Evolutionary conservation across 2,797 vertebrate species (phyloP), one percentile per base, ranked within the genome.

Genomic region (Pogoniulus pusillus): DNA sequence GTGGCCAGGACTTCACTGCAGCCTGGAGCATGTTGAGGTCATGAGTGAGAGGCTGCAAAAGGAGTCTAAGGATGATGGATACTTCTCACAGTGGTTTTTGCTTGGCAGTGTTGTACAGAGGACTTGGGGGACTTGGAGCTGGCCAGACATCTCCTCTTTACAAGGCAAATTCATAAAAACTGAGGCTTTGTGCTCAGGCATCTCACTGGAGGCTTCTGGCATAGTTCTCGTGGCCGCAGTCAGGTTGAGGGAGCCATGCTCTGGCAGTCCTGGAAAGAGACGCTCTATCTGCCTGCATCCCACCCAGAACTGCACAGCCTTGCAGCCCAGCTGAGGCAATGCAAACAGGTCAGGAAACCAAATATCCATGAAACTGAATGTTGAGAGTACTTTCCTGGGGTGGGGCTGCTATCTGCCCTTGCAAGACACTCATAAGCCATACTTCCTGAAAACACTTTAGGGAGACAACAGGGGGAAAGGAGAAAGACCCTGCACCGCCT

Each of bases 401-500:
- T 49, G 24, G 23, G 54, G 35, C 29, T 60, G 63, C 49, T 16
- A 18, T 20, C 24, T 22, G 13, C 24, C 20, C 34, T 75, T 41
- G 37, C 34, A 72, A 66, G 55, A 66, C 27, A 43, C 17, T 51
- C 57, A 54, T 45, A 71, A 62, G 34, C 23, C 7, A 4, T 18
- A 4, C 20, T 70, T 75, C 53, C 47, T 30, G 65, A 17, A 20
- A 79, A 77, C 41, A 24, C 32, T 20, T 7, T 16, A 9, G 2
- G 2, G 19, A 12, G 16, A 35, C 58, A 32, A 69, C 47, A 69
- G 53, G 35, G 45, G 39, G 27, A 82, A 9, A 14, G 35, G 51
- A 39, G 27, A 82, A 9, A 14, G 32, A 9, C 10, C 19, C 27
- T 0, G 0, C 29, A 20, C 6, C 37, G 30, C 12, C 23, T 27